These are phyloP conservation scores for Gonocerus acuteangulatus DNA, from an alignment of 2,888 invertebrate genomes.

Conservation along the genomic window DNA sequence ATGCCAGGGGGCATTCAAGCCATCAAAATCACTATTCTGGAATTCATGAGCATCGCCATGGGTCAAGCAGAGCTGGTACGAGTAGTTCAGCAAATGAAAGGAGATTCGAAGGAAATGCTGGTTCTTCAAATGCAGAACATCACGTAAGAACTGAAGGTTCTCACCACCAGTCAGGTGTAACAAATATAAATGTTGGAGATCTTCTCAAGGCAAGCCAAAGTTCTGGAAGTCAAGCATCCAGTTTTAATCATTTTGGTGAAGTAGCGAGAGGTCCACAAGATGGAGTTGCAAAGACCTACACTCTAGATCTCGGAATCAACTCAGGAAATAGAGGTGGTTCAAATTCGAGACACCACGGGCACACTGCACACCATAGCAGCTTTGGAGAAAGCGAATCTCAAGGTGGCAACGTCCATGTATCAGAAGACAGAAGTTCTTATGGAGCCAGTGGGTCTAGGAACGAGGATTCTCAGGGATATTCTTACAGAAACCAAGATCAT, in stretches of 20 bases:
- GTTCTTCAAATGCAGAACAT: not conserved
- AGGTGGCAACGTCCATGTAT: not conserved
- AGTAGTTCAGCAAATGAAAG: slow-evolving; percentile 11
- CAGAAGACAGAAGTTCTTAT: not conserved
- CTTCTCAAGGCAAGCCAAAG: slow-evolving; percentile 4
- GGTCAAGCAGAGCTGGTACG: not conserved
- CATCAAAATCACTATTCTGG: not conserved
- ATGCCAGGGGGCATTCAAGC: slow-evolving; percentile 9
- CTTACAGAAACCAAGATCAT: slow-evolving; percentile 11
- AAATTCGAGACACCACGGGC: not conserved
- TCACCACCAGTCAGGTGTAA: slow-evolving; percentile 10
- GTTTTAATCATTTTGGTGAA: slow-evolving; percentile 30
- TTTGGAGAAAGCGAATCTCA: slow-evolving; percentile 3
- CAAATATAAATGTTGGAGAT: slow-evolving; percentile 24
- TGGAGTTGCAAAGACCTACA: slow-evolving; percentile 36
- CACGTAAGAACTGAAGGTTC: not conserved
- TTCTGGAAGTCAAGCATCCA: not conserved
- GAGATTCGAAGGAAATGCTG: slow-evolving; percentile 4
- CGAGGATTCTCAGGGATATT: slow-evolving; percentile 3
- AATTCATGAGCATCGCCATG: not conserved
- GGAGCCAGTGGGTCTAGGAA: slow-evolving; percentile 34
- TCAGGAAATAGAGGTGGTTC: not conserved
- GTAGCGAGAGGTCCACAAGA: slow-evolving; percentile 35
- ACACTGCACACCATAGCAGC: not conserved
- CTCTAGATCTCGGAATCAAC: slow-evolving; percentile 35